Evolutionary conservation across 2,888 invertebrate species (phyloP), one percentile per base, ranked within the genome.

Genomic region (Eudasyphora cyanicolor): DNA sequence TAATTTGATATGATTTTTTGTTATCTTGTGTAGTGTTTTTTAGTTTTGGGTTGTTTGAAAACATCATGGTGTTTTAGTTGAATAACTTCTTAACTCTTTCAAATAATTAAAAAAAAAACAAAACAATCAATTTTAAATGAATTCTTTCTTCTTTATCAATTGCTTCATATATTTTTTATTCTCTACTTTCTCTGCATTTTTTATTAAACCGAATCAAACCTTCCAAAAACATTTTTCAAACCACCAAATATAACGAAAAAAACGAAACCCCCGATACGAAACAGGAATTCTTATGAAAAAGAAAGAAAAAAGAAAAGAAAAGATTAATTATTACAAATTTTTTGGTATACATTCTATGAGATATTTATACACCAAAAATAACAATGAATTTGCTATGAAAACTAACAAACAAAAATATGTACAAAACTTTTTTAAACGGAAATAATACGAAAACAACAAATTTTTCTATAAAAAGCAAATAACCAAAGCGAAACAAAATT

Each of bases 111-210:
- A 64, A 67, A 64, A 67, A 35, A 17, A 64, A 62, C 17, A 76
- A 69, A 54, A 79, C n/a, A n/a, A n/a, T n/a, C n/a, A 86, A 86
- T 86, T 83, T 87, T 87, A 87, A 87, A 87, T 85, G 84, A 87
- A 86, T 87, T 87, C 86, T 86, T 89, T 87, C 85, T 87, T 87
- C 86, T 87, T 86, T 89, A 87, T 88, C 88, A 89, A 90, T 89
- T 89, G 89, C 90, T 90, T 89, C 88, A 89, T 89, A 88, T 87
- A 67, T 67, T 67, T 87, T 90, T 90, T 90, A 90, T 89, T 90
- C 89, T 90, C 89, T 90, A 89, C 90, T 89, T 90, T 89, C 89
- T 89, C 89, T 90, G 90, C 88, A 89, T 90, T 89, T 89, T 85
- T 86, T 78, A 82, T 71, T 79, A 73, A 82, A 64, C 38, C 73